A percentile compares a stretch with the other conserved stretches of the same genome.
phyloP scores from a whole-genome alignment of 2,888 invertebrate species.

The Cyaniris semiargus region DNA sequence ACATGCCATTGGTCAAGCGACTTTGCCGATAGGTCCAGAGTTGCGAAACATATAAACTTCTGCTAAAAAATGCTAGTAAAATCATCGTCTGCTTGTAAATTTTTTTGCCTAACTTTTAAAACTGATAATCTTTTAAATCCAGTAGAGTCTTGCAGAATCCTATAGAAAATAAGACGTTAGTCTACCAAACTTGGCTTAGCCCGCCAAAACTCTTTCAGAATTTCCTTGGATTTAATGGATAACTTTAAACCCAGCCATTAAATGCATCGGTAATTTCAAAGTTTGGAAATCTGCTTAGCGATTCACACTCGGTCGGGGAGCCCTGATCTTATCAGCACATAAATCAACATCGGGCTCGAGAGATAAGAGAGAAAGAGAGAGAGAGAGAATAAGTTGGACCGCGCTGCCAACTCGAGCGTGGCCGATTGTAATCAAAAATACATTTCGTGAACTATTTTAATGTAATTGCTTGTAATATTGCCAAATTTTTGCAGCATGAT shows the following conservation, averaged over 20 bases:
- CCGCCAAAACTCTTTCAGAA: not conserved
- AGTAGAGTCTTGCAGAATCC: too few relatives aligned
- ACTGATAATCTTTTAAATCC: too few relatives aligned
- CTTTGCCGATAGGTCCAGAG: too few relatives aligned
- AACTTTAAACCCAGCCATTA: not conserved
- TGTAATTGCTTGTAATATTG: not conserved
- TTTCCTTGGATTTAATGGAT: not conserved
- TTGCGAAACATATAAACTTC: too few relatives aligned
- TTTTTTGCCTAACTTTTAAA: too few relatives aligned
- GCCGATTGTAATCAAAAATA: not conserved
- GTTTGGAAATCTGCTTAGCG: conserved; percentile 29
- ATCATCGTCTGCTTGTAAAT: too few relatives aligned
- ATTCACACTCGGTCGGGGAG: conserved; percentile 10
- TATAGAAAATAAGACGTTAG: not conserved
- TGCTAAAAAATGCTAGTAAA: too few relatives aligned
- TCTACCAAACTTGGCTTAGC: not conserved
- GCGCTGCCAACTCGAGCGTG: not conserved
- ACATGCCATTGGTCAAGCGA: too few relatives aligned
- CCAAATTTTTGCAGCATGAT: not conserved
- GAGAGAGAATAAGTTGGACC: not conserved
- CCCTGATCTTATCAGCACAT: conserved; percentile 15
- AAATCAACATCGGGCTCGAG: conserved; percentile 21
- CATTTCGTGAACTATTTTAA: not conserved
- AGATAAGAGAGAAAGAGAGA: conserved; percentile 18
- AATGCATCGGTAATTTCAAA: conserved; percentile 19